A percentile compares a stretch with the other conserved stretches of the same genome.
Conservation (phyloP, 2,797 vertebrate species). For the Clarias pachynema region DNA sequence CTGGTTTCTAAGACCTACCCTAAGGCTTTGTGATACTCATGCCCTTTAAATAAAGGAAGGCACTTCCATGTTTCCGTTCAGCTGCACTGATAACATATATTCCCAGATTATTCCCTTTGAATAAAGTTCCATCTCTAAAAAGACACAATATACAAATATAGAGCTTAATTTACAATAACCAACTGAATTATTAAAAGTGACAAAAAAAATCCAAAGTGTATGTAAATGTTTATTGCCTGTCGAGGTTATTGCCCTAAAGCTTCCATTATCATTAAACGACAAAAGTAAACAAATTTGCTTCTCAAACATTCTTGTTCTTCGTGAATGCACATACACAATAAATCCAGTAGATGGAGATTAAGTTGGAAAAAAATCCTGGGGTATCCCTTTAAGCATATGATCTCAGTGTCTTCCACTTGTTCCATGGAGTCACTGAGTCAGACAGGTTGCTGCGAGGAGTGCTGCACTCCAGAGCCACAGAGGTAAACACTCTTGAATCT, state of each 20-base stretch:
- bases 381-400: neutral
- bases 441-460: neutral
- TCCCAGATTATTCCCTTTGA: neutral
- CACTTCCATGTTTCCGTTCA: neutral
- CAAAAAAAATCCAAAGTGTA: neutral
- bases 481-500: slow-evolving; percentile 2
- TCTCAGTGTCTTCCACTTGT: slow-evolving; percentile 1
- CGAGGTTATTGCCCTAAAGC: neutral
- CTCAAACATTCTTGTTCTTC: neutral
- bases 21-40: neutral
- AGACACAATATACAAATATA: neutral
- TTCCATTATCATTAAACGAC: neutral
- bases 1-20: neutral
- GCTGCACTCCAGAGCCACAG: neutral
- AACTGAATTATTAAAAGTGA: neutral
- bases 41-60: neutral
- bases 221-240: neutral
- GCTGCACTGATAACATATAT: neutral
- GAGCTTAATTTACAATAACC: neutral
- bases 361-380: neutral
- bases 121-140: neutral
- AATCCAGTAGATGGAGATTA: slow-evolving; percentile 20
- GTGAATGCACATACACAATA: neutral
- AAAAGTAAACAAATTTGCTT: neutral
- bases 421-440: slow-evolving; percentile 11